Evolutionary conservation across 2,888 invertebrate species (phyloP).

Genomic region (Chirona hameri): DNA sequence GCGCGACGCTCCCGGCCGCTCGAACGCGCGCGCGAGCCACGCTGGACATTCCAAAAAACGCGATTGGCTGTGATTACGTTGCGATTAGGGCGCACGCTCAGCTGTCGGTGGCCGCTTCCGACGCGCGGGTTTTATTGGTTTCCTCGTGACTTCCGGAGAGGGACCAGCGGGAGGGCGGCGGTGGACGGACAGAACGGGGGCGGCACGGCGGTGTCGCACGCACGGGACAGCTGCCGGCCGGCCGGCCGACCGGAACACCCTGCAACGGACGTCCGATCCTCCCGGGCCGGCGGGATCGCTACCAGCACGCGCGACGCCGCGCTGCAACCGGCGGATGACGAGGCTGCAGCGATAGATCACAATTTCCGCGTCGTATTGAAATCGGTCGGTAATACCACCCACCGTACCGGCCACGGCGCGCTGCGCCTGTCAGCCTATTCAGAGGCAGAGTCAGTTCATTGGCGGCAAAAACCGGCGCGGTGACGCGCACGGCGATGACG

Average conservation of each 20-base stretch:
- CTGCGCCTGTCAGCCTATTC: not conserved
- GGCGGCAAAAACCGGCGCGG: slow-evolving; percentile 4
- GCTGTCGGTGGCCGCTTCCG: not conserved
- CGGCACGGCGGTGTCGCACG: not conserved
- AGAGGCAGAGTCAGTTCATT: not conserved
- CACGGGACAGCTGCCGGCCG: not conserved
- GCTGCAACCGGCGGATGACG: not conserved
- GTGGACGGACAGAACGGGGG: not conserved
- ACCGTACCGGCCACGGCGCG: not conserved
- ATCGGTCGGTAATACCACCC: not conserved
- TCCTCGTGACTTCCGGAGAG: slow-evolving; percentile 22
- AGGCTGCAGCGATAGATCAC: not conserved
- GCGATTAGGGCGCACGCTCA: not conserved
- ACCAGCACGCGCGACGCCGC: not conserved
- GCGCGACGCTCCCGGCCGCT: not conserved
- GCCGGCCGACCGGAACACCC: not conserved
- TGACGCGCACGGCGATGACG: slow-evolving; percentile 2
- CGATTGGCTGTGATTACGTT: slow-evolving; percentile 13
- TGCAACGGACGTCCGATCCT: not conserved
- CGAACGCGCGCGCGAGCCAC: not conserved
- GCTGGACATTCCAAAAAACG: not conserved
- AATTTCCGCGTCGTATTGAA: not conserved
- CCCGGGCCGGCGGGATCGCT: not conserved
- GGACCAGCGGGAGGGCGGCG: not conserved
- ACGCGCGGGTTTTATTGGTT: slow-evolving; percentile 23